Evolutionary conservation across 2,113 vertebrate species (phyloP).

Genomic region (Salvelinus namaycush): DNA sequence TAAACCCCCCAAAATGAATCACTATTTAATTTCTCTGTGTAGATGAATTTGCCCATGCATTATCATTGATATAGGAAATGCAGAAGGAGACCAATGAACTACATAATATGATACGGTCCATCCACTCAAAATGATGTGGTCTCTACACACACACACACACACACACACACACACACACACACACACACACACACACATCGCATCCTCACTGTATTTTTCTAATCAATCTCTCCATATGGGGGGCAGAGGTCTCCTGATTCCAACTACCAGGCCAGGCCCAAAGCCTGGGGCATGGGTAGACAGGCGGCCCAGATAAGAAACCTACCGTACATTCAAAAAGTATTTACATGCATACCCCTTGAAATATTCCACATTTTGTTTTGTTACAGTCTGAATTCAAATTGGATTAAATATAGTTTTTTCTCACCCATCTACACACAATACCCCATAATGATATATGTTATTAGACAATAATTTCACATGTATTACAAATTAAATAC

Average conservation of each 20-base stretch:
- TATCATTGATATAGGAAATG: not conserved
- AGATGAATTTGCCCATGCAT: not conserved
- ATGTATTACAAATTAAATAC: too few relatives aligned
- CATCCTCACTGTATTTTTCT: constrained; percentile 22
- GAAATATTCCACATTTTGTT: too few relatives aligned
- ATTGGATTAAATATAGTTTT: too few relatives aligned
- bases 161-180: constrained; percentile 3
- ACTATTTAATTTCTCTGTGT: not conserved
- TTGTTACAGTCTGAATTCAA: too few relatives aligned
- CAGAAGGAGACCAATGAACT: not conserved
- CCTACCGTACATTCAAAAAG: too few relatives aligned
- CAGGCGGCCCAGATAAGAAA: constrained; percentile 12
- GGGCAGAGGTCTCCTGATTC: not conserved
- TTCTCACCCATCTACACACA: too few relatives aligned
- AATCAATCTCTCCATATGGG: constrained; percentile 7
- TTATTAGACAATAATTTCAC: too few relatives aligned
- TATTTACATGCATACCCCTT: too few relatives aligned
- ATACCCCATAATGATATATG: too few relatives aligned
- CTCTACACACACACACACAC: not conserved
- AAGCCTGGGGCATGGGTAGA: constrained; percentile 5
- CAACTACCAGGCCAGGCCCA: not conserved
- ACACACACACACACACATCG: constrained; percentile 11
- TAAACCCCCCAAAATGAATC: not conserved
- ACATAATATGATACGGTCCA: not conserved
- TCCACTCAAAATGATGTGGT: not conserved